phyloP scores from a whole-genome alignment of 2,113 vertebrate genomes.

The Lagopus leucura region DNA sequence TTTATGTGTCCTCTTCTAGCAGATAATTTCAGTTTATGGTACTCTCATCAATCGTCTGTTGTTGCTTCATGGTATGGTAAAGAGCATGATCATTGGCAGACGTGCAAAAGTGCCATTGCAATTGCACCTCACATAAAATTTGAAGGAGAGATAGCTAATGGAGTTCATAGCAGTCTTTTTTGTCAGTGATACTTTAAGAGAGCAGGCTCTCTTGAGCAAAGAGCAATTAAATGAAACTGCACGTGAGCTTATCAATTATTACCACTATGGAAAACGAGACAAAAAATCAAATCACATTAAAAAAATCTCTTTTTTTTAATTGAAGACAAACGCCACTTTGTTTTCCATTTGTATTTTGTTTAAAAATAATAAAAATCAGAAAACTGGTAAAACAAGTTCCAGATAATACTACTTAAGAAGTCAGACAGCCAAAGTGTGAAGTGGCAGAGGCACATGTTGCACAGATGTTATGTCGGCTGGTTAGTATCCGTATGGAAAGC shows the following conservation, averaged over 20 bases:
- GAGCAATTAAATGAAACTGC: background rate
- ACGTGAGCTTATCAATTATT: background rate
- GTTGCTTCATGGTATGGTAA: background rate
- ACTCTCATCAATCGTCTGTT: background rate
- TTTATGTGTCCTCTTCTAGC: background rate
- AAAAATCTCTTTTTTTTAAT: background rate
- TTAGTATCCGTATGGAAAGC: conserved; percentile 36
- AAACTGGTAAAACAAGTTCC: conserved; percentile 49
- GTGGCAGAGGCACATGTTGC: conserved; percentile 53
- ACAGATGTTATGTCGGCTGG: conserved; percentile 57
- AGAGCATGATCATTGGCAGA: background rate
- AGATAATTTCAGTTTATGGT: background rate
- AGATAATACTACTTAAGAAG: conserved; percentile 66
- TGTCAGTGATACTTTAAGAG: background rate
- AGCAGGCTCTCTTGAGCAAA: background rate
- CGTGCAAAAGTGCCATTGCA: background rate
- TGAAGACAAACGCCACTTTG: background rate
- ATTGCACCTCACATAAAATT: background rate
- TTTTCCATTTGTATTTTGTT: conserved; percentile 34
- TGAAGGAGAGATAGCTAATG: conserved; percentile 5
- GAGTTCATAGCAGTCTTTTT: background rate
- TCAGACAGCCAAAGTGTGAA: conserved; percentile 58
- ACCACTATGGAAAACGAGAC: background rate
- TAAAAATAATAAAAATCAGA: conserved; percentile 8
- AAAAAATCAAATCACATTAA: background rate